These are phyloP conservation scores for Prietella phreatophila DNA, from an alignment of 2,113 vertebrate genomes.

Conservation along the genomic window DNA sequence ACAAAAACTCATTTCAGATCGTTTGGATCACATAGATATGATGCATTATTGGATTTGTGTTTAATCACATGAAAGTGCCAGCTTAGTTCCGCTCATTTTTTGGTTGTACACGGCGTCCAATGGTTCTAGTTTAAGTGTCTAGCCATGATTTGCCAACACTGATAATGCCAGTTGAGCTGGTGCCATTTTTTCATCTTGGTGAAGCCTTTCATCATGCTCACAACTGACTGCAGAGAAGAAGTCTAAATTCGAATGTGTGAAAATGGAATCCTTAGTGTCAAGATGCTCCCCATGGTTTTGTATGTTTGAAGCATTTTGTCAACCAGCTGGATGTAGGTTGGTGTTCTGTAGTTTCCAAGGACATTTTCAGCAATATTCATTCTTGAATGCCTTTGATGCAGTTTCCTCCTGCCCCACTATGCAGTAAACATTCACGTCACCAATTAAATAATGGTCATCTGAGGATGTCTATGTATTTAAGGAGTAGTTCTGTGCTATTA, in stretches of 20 bases:
- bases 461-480: not conserved
- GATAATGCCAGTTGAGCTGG: not conserved
- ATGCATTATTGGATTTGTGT: not conserved
- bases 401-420: not conserved
- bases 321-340: not conserved
- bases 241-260: not conserved
- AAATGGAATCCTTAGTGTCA: not conserved
- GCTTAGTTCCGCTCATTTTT: not conserved
- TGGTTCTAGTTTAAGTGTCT: not conserved
- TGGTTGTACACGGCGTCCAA: not conserved
- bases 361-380: not conserved
- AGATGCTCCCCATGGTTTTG: not conserved
- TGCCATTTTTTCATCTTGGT: not conserved
- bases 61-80: not conserved
- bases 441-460: not conserved
- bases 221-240: not conserved
- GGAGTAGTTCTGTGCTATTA: not conserved
- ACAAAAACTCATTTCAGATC: not conserved
- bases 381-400: not conserved
- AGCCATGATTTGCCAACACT: not conserved
- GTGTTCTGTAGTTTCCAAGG: not conserved
- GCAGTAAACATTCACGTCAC: not conserved
- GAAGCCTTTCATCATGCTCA: not conserved
- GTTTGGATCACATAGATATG: not conserved
- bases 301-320: not conserved